A percentile compares a stretch with the other conserved stretches of the same genome.
Conservation (phyloP, 2,113 vertebrate genomes). For the Sinocyclocheilus maitianheensis region DNA sequence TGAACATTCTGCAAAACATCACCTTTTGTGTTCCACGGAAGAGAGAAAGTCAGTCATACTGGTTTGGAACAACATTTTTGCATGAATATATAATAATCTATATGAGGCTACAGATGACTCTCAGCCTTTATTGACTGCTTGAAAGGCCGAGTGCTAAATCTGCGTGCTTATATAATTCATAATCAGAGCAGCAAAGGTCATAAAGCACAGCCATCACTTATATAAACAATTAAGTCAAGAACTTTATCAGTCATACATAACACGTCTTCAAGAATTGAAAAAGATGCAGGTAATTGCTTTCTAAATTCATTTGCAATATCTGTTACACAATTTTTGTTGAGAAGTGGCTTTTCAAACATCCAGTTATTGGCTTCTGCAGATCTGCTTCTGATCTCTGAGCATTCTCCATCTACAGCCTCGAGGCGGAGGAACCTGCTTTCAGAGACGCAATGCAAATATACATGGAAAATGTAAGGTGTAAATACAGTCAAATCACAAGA, state of each 20-base stretch:
- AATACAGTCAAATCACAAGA: no score
- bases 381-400: neutral
- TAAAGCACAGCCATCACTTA: neutral
- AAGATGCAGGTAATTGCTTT: neutral
- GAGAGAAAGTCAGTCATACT: neutral
- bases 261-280: neutral
- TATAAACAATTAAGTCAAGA: neutral
- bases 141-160: neutral
- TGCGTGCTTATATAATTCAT: neutral
- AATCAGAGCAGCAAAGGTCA: neutral
- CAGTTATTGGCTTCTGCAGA: neutral
- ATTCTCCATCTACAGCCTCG: neutral
- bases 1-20: neutral
- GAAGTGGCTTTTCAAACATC: neutral
- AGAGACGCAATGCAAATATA: neutral
- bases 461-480: neutral
- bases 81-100: neutral
- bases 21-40: neutral
- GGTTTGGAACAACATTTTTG: neutral
- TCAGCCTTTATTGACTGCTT: neutral
- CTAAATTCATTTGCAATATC: neutral
- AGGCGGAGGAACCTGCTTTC: neutral
- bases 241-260: neutral
- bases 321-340: neutral
- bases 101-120: neutral